Conservation (phyloP, 2,888 invertebrate genomes). For the Digitonthophagus gazella region DNA sequence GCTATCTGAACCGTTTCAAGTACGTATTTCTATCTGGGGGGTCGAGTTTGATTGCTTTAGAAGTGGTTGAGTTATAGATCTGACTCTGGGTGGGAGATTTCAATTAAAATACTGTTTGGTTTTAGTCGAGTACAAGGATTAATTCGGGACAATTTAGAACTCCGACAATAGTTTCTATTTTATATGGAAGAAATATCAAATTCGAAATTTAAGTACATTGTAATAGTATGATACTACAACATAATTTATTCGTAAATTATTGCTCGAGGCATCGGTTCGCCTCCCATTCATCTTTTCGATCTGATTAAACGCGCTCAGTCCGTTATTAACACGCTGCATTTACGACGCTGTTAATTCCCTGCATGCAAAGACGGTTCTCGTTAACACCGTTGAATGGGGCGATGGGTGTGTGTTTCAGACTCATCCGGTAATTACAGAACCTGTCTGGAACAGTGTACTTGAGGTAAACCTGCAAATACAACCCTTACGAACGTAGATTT, state of each 20-base stretch:
- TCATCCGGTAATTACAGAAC: not conserved
- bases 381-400: not conserved
- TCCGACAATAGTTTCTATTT: no score
- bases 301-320: not conserved
- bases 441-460: not conserved
- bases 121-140: no score
- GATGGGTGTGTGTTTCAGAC: not conserved
- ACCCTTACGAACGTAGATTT: not conserved
- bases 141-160: no score
- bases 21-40: not conserved
- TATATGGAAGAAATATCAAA: no score
- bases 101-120: not conserved
- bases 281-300: not conserved
- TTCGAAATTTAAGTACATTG: no score
- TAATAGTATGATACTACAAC: no score
- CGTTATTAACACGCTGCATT: not conserved
- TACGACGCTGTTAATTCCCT: not conserved
- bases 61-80: not conserved
- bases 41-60: not conserved
- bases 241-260: no score
- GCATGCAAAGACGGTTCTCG: not conserved
- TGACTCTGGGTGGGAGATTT: not conserved
- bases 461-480: not conserved
- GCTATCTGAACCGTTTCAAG: not conserved
- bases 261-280: no score